phyloP scores from a whole-genome alignment of 2,797 vertebrate genomes.

The Spea hammondii region DNA sequence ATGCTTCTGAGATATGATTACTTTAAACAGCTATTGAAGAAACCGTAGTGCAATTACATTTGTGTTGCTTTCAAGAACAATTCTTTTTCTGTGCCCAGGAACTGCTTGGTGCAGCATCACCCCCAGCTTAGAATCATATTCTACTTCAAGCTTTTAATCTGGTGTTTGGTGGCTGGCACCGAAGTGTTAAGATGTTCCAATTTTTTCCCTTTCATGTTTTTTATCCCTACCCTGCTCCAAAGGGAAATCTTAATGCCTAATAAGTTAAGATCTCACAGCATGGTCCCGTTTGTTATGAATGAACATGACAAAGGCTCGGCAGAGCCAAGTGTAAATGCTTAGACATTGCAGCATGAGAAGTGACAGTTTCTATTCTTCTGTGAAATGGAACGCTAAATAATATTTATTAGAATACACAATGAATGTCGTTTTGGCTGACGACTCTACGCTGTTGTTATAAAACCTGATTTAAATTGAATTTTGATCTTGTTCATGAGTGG shows the following conservation, averaged over 20 bases:
- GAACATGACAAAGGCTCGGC: conserved; percentile 18
- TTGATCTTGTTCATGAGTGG: too few relatives aligned
- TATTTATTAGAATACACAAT: not conserved
- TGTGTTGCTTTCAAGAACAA: conserved; percentile 39
- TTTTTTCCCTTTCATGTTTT: conserved; percentile 47
- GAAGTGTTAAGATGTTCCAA: conserved; percentile 50
- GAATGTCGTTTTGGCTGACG: too few relatives aligned
- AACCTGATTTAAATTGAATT: too few relatives aligned
- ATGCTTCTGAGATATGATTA: not conserved
- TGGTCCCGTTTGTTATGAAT: conserved; percentile 32
- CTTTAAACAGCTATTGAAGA: conserved; percentile 1
- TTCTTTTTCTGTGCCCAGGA: conserved; percentile 39
- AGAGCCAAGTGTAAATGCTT: conserved; percentile 5
- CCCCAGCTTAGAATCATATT: conserved; percentile 42
- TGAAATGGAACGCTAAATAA: not conserved
- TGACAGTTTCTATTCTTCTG: conserved; percentile 14
- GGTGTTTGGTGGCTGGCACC: conserved; percentile 49
- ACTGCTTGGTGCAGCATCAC: conserved; percentile 45
- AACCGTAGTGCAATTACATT: conserved; percentile 6
- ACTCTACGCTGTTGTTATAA: too few relatives aligned
- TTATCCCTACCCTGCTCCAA: conserved; percentile 34
- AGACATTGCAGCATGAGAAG: conserved; percentile 15
- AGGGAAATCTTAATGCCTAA: conserved; percentile 47
- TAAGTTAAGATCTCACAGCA: conserved; percentile 47
- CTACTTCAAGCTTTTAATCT: conserved; percentile 49